Evolutionary conservation across 2,113 vertebrate species (phyloP), one percentile per base, ranked within the genome.

Genomic region (Phyllostomus hastatus): DNA sequence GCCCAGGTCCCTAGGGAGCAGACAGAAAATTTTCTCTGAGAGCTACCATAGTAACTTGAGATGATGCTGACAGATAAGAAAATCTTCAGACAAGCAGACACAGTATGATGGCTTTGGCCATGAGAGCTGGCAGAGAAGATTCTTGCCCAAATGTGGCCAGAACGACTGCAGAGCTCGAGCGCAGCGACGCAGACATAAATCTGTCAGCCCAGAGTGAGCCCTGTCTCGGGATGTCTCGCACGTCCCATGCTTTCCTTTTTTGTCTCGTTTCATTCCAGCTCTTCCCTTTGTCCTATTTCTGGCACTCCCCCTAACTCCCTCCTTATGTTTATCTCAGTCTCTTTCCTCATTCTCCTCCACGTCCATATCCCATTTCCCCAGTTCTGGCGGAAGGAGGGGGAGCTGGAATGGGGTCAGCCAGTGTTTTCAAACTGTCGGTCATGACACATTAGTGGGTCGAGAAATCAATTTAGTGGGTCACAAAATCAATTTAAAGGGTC

Each of bases 391-490:
- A 61, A 38, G 14, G 54, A 64, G 15, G 43, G 7, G 3, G 31
- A 67, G 28, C 64, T 50, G 17, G 73, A 82, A 85, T 66, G 94
- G 86, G 84, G 76, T 97, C 95, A 92, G 52, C 46, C 48, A 66
- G 17, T 95, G 96, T 88, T 98, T 97, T 92, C 91, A 96, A 97
- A 80, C 86, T 93, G 85, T 75, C 0, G 33, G 94, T 96, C 94
- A 59, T 96, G 97, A 96, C 96, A 96, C 96, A 98, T 97, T 96
- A 96, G 83, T 70, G 87, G 93, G 95, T 97, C 57, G 20, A 38
- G 88, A 96, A 98, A 98, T 97, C 97, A 97, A 98, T 98, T 98
- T 98, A 95, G 69, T 54, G 82, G 97, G 97, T 98, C 97, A 96
- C 12, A 0, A 94, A 97, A 97, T 97, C 97, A 97, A 98, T 98